Evolutionary conservation across 2,797 vertebrate species (phyloP).

Genomic region (Pseudotriccus pelzelni): DNA sequence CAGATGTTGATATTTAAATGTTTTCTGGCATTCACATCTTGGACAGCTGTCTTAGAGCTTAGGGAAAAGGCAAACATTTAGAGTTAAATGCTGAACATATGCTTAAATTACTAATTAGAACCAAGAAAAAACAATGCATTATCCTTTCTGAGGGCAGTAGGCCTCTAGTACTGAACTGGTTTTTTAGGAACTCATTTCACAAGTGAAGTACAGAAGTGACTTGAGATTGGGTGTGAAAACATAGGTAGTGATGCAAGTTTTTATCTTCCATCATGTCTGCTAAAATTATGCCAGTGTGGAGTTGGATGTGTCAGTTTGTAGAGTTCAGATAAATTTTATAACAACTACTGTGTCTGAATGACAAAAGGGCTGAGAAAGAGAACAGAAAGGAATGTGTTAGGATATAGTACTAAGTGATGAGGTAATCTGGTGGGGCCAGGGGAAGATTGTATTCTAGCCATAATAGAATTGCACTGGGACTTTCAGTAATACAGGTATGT

Average conservation of each 20-base stretch:
- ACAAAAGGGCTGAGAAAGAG: neutral
- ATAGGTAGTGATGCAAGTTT: neutral
- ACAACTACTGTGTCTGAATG: neutral
- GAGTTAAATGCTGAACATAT: slow-evolving; percentile 88
- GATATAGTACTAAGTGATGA: neutral
- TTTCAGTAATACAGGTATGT: slow-evolving; percentile 1
- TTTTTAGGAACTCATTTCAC: slow-evolving; percentile 36
- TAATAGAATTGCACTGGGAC: neutral
- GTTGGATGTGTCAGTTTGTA: neutral
- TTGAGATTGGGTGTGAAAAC: neutral
- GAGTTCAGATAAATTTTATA: neutral
- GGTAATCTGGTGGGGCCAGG: neutral
- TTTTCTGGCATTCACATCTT: slow-evolving; percentile 84
- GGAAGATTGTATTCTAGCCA: neutral
- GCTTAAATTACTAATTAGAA: slow-evolving; percentile 87
- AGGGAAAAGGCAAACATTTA: slow-evolving; percentile 86
- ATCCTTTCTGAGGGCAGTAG: slow-evolving; percentile 81
- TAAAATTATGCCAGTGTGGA: neutral
- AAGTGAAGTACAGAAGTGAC: slow-evolving; percentile 45
- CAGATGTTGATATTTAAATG: slow-evolving; percentile 89
- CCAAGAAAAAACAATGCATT: slow-evolving; percentile 79
- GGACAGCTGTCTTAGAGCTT: slow-evolving; percentile 86
- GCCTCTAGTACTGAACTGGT: slow-evolving; percentile 40
- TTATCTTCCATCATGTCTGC: slow-evolving; percentile 24
- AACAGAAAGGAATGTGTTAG: neutral